Base-by-base conservation (phyloP, 2,888 invertebrate genomes). In the Drosophila putrida region DNA sequence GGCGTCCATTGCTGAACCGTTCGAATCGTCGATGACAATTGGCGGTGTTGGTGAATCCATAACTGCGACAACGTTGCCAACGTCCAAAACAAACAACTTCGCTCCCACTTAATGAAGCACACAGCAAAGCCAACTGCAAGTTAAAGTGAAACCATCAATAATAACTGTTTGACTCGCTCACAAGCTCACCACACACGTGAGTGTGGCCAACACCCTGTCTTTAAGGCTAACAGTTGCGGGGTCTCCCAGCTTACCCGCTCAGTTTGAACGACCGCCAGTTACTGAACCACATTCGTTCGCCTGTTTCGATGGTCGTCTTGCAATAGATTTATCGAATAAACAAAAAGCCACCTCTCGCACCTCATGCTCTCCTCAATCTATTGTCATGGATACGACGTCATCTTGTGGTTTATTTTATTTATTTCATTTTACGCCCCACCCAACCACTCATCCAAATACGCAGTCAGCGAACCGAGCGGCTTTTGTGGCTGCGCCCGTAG, bases 1-100 rank as follows among this genome's bases (percentile, higher is more conserved):
- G 91, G 97, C 97, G 94, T 97, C 97, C 97, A 97, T 97, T 92
- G 95, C 94, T 93, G 93, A 92, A 90, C 93, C 93, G 93, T 93
- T 93, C 86, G 92, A 93, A 92, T 94, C 93, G 90, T 94, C 94
- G 90, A 91, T 83, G 83, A 90, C 91, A 85, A 91, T 92, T 91
- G 91, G 81, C 88, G 92, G 91, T 87, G 91, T 91, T 85, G 92
- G 91, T 84, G 92, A 92, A 81, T 92, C 92, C 92, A 92, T 92
- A 76, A 79, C 82, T 78, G 75, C 80, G 80, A 78, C 82, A 78
- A 77, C 72, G 81, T 71, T 76, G 80, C 69, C 75, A 74, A 74
- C 78, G 82, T 64, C 57, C 68, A 58, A 74, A 59, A 59, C 68
- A 80, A 79, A 79, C 82, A 75, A 82, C 49, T 62, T 58, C 41